These are phyloP conservation scores for Petrocephalus sullivani DNA, from an alignment of 2,797 vertebrate species.

Conservation along the genomic window DNA sequence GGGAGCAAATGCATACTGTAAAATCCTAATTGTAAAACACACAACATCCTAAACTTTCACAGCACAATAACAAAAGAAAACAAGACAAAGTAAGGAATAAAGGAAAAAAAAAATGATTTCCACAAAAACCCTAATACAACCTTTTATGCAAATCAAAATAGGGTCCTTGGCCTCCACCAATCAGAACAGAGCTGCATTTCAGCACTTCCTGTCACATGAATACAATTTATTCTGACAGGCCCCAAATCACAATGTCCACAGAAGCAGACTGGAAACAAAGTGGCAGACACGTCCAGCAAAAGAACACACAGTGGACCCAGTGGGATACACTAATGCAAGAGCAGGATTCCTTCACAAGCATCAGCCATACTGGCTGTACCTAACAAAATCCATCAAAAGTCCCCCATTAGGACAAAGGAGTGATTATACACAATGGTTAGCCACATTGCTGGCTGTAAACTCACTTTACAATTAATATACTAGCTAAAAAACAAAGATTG, in stretches of 20 bases:
- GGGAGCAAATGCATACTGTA: constrained; percentile 50
- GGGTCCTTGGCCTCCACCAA: not conserved
- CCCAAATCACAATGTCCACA: constrained; percentile 26
- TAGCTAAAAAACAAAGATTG: not conserved
- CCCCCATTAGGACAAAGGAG: not conserved
- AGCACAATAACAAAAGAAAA: constrained; percentile 50
- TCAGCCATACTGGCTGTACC: not conserved
- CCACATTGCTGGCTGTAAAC: not conserved
- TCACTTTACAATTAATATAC: not conserved
- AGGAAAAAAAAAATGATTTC: not conserved
- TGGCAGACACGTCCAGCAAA: not conserved
- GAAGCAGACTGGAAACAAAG: not conserved
- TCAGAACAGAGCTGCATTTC: constrained; percentile 15
- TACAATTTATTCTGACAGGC: constrained; percentile 36
- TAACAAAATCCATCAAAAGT: not conserved
- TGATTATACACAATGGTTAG: not conserved
- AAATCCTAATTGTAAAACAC: constrained; percentile 44
- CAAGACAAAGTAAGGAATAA: constrained; percentile 35
- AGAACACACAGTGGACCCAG: constrained; percentile 13
- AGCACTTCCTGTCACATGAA: constrained; percentile 33
- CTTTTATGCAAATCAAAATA: constrained; percentile 19
- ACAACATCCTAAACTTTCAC: constrained; percentile 51
- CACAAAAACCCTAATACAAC: constrained; percentile 30
- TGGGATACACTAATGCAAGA: constrained; percentile 13
- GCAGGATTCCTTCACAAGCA: constrained; percentile 10